Evolutionary conservation across 2,888 invertebrate species (phyloP).

Genomic region (Melipona beecheii): DNA sequence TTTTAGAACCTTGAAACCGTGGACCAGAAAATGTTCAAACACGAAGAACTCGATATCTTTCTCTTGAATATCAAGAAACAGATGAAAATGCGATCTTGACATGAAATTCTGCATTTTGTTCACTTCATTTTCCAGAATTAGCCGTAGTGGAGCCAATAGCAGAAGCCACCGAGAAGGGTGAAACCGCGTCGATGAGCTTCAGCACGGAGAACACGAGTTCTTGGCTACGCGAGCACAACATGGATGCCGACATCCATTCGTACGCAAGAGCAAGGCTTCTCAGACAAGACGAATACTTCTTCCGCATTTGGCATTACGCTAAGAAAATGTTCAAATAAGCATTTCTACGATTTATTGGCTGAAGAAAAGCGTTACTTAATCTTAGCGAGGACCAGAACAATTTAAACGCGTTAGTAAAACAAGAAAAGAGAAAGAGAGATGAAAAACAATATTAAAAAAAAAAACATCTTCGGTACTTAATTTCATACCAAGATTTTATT

Average conservation of each 20-base stretch:
- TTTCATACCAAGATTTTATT: not conserved
- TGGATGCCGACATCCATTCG: slow-evolving; percentile 96
- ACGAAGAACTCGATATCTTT: not conserved
- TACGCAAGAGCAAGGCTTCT: slow-evolving; percentile 94
- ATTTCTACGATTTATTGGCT: slow-evolving; percentile 66
- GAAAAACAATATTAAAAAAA: not conserved
- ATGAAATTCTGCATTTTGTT: not conserved
- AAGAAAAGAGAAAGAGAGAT: not conserved
- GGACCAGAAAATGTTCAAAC: not conserved
- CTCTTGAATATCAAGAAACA: not conserved
- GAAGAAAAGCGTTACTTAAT: slow-evolving; percentile 6
- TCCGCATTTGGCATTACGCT: slow-evolving; percentile 96
- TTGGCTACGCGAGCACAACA: slow-evolving; percentile 96
- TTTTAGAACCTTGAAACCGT: not conserved
- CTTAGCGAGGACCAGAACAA: slow-evolving; percentile 40
- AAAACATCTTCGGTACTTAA: slow-evolving; percentile 9
- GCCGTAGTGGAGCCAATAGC: slow-evolving; percentile 87
- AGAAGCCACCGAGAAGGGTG: slow-evolving; percentile 89
- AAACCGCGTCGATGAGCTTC: slow-evolving; percentile 90
- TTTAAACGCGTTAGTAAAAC: slow-evolving; percentile 7
- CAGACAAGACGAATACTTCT: slow-evolving; percentile 97
- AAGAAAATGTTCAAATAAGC: slow-evolving; percentile 92
- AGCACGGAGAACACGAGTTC: slow-evolving; percentile 97
- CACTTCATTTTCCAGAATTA: slow-evolving; percentile 73
- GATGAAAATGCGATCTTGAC: not conserved